Percentiles rank a stretch among this genome's conserved stretches.
phyloP scores from a whole-genome alignment of 2,888 invertebrate species.

The Stenotaenia linearis region DNA sequence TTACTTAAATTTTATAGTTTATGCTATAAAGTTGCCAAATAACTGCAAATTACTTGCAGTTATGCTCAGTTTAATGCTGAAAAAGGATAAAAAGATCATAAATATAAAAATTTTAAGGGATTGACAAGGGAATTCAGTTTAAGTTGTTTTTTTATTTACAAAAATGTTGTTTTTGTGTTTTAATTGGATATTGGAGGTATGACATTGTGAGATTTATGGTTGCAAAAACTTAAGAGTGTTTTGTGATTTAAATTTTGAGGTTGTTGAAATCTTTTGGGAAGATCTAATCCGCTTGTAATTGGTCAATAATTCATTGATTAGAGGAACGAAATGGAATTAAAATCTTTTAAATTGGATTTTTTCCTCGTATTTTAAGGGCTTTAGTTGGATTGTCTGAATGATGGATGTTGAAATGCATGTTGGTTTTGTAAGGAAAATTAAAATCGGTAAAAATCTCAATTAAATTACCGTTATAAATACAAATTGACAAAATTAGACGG shows the following conservation, averaged over 20 bases:
- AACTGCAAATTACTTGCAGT: no score
- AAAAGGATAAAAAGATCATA: no score
- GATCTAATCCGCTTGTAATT: background rate
- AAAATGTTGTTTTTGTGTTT: background rate
- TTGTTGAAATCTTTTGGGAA: background rate
- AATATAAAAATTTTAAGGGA: no score
- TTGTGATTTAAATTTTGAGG: background rate
- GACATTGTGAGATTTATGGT: background rate
- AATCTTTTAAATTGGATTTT: background rate
- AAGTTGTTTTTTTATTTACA: background rate
- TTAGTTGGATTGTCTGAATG: background rate
- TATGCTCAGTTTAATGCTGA: no score
- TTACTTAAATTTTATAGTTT: no score
- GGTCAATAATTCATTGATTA: slow-evolving; percentile 9
- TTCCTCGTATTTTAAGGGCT: background rate
- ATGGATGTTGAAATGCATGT: background rate
- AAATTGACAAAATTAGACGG: no score
- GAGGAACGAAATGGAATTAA: background rate
- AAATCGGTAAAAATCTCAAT: background rate
- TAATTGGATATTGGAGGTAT: background rate
- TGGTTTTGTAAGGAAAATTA: background rate
- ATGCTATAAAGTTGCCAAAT: no score
- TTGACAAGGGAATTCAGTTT: background rate
- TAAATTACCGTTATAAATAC: no score
- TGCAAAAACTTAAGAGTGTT: background rate